These are phyloP conservation scores for Standfussiana lucernea DNA, from an alignment of 2,888 invertebrate species.

Conservation along the genomic window DNA sequence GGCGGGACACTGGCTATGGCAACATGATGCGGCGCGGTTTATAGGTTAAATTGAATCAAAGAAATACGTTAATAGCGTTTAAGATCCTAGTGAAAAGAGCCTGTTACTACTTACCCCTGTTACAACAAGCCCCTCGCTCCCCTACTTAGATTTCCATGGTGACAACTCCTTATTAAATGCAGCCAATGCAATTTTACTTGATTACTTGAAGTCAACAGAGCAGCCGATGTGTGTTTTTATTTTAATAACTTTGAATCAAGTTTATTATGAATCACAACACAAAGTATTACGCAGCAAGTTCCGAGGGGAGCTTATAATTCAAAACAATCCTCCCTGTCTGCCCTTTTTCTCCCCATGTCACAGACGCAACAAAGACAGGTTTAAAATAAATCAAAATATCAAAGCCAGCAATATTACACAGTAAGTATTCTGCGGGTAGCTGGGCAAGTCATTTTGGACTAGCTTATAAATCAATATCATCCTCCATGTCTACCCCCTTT, in stretches of 20 bases:
- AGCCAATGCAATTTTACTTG: background rate
- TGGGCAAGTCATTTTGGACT: background rate
- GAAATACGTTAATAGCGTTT: no score
- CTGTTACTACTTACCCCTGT: no score
- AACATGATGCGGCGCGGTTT: no score
- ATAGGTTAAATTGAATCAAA: no score
- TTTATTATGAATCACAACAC: background rate
- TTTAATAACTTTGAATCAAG: background rate
- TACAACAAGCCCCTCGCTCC: no score
- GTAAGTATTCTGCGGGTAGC: background rate
- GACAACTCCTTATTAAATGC: background rate
- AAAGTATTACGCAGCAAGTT: background rate
- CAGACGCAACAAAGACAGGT: background rate
- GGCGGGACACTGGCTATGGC: no score
- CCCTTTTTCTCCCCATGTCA: background rate
- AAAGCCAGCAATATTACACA: background rate
- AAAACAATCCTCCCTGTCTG: background rate
- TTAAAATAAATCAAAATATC: background rate
- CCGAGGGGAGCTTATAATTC: background rate
- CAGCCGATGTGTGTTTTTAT: background rate
- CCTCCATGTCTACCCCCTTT: background rate
- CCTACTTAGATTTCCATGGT: background rate
- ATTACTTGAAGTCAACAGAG: background rate
- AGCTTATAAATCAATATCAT: conserved; percentile 22
- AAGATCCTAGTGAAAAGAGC: no score